These are phyloP conservation scores for Scaeva pyrastri DNA, from an alignment of 2,888 invertebrate species.

Conservation along the genomic window DNA sequence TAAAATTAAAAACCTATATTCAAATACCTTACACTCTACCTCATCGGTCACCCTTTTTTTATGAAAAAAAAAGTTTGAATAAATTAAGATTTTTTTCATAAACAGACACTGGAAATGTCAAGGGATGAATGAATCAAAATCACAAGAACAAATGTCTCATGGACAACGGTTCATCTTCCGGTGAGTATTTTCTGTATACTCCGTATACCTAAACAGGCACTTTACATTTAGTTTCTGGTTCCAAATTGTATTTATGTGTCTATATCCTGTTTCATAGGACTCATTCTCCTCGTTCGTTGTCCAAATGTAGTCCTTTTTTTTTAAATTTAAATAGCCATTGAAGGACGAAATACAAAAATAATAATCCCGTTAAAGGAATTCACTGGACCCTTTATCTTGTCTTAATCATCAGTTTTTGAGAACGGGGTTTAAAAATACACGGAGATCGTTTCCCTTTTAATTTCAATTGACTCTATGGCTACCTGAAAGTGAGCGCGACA, in stretches of 20 bases:
- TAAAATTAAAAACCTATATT: constrained; percentile 15
- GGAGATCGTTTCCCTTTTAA: constrained; percentile 56
- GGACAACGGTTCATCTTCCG: constrained; percentile 71
- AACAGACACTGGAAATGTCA: constrained; percentile 24
- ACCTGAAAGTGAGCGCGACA: constrained; percentile 57
- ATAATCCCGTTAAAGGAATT: constrained; percentile 51
- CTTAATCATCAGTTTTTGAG: constrained; percentile 1
- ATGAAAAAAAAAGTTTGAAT: constrained; percentile 45
- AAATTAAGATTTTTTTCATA: constrained; percentile 42
- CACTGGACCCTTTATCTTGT: constrained; percentile 53
- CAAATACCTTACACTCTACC: constrained; percentile 46
- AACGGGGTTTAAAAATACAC: constrained; percentile 50
- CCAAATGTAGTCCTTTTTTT: constrained; percentile 45
- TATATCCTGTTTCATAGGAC: constrained; percentile 59
- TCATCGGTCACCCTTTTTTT: constrained; percentile 43
- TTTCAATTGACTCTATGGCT: constrained; percentile 67
- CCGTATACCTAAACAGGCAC: background rate
- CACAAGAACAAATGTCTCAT: constrained; percentile 59
- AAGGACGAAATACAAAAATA: constrained; percentile 23
- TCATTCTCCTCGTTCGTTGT: constrained; percentile 1
- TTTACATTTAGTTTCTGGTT: constrained; percentile 23
- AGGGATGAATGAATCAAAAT: constrained; percentile 68
- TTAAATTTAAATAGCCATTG: constrained; percentile 53
- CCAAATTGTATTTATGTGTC: background rate
- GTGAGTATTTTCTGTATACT: constrained; percentile 38